Percentiles rank a stretch among this genome's conserved stretches.
phyloP scores from a whole-genome alignment of 2,797 vertebrate species.

The Silurus lanzhouensis region DNA sequence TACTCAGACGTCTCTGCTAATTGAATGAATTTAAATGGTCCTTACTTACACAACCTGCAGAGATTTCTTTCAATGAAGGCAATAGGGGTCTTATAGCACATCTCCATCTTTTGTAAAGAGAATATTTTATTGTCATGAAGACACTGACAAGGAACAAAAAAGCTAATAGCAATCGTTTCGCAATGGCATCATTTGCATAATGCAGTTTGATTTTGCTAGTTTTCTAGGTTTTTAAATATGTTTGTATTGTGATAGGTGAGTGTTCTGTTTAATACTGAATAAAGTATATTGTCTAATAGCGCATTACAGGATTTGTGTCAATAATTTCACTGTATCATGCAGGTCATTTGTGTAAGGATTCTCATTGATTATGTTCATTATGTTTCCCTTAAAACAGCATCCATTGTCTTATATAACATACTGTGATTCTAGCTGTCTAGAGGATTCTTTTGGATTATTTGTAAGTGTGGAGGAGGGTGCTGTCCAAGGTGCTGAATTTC shows the following conservation, averaged over 20 bases:
- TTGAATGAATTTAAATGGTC: conserved; percentile 49
- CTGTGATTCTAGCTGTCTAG: neutral
- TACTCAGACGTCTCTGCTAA: conserved; percentile 49
- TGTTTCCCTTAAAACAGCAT: neutral
- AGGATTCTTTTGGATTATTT: conserved; percentile 15
- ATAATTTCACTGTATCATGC: neutral
- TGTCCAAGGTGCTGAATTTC: conserved; percentile 41
- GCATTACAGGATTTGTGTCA: neutral
- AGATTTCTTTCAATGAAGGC: conserved; percentile 15
- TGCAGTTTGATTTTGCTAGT: neutral
- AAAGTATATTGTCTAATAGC: neutral
- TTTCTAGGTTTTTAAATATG: neutral
- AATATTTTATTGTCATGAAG: conserved; percentile 2
- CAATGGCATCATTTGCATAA: conserved; percentile 20
- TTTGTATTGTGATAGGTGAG: neutral
- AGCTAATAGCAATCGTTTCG: neutral
- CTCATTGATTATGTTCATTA: neutral
- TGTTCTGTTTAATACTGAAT: no score
- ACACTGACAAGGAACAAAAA: neutral
- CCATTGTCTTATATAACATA: neutral
- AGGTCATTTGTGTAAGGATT: neutral
- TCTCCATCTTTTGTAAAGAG: neutral
- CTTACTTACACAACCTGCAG: conserved; percentile 36
- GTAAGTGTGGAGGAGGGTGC: conserved; percentile 22
- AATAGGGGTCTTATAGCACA: conserved; percentile 15